Evolutionary conservation across 1,140 invertebrate genomes (phyloP), one percentile per base, ranked within the genome.

Genomic region (Liolophura sinensis): DNA sequence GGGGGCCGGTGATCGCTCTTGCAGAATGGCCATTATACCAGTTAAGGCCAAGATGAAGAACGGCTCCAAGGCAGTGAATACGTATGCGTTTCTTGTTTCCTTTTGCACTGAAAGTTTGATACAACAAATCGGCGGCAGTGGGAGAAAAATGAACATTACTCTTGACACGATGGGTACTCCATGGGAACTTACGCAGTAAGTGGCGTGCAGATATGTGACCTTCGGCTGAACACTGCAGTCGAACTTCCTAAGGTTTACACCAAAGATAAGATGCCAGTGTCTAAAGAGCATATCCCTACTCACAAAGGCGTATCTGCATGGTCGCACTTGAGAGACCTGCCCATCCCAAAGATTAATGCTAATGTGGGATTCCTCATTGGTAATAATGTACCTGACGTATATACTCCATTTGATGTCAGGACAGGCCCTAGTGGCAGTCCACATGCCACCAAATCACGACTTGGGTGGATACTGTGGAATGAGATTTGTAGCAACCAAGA

Each of bases 381-480:
- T 5, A 58, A 27, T 25, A 46, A 57, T n/a, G 47, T 46, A 14
- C 22, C 51, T 22, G 40, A 40, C 12, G 62, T 46, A 27, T 54
- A 48, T 22, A 56, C 46, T 14, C 62, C 62, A 18, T 14, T 57
- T 24, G 62, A 55, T 7, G 27, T 64, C 14, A 52, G 27, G n/a
- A 52, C 18, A 1, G 27, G 56, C 18, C 27, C 22, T 20, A 56
- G 56, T 46, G 69, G 58, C 12, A 67, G 64, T 16, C 69, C 68
- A 15, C 63, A 70, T 50, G 69, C 64, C n/a, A 67, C 69, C n/a
- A 63, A 24, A 52, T 64, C 64, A 0, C 62, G 59, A 20, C 25
- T 70, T 20, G 69, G 69, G 15, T 67, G 69, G 65, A 64, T 67
- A 14, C 20, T 64, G 1, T 70, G 65, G 69, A 60, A 64, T 51